Evolutionary conservation across 2,888 invertebrate genomes (phyloP).

Genomic region (Nephrocerus scutellatus): DNA sequence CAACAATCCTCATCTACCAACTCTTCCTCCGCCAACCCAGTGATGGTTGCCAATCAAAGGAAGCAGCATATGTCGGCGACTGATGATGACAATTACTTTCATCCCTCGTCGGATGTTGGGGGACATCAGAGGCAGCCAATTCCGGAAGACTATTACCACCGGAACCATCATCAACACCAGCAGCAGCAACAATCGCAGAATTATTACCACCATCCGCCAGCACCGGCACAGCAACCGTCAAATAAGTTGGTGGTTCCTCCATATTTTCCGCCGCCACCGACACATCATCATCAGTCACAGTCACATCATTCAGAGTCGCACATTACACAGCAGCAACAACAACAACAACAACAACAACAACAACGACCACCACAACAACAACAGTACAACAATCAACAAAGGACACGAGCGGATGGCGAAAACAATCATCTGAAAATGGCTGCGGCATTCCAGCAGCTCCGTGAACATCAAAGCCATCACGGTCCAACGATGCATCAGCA

Average conservation of each 20-base stretch:
- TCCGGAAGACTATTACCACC: conserved; percentile 17
- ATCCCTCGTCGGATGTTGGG: not conserved
- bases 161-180: conserved; percentile 18
- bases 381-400: conserved; percentile 29
- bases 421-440: conserved; percentile 20
- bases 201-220: conserved; percentile 6
- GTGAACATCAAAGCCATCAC: not conserved
- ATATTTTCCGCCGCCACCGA: conserved; percentile 16
- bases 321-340: conserved; percentile 13
- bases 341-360: conserved; percentile 19
- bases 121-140: conserved; percentile 4
- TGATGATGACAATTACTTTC: not conserved
- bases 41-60: not conserved
- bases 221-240: not conserved
- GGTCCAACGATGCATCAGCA: conserved; percentile 23
- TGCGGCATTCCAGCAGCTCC: not conserved
- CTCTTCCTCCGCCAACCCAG: not conserved
- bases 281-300: conserved; percentile 13
- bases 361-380: conserved; percentile 20
- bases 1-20: conserved; percentile 4
- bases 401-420: conserved; percentile 37
- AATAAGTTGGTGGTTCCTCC: too few relatives aligned
- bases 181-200: not conserved
- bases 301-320: conserved; percentile 19
- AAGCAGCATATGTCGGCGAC: not conserved